Conservation (phyloP, 1,140 invertebrate species). For the Zaprionus capensis region DNA sequence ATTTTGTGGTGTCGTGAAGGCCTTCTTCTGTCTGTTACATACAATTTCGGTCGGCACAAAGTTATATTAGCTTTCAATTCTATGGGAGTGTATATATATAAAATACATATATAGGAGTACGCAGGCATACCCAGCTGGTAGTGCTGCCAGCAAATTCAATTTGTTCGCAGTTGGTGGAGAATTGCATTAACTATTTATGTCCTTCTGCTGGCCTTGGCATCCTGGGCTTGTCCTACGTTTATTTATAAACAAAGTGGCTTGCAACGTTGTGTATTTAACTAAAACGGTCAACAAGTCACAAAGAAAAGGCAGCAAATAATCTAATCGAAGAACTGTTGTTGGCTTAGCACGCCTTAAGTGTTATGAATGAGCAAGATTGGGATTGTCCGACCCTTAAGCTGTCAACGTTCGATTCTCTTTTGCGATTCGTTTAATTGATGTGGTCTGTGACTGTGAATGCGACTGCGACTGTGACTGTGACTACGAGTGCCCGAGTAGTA, state of each 20-base stretch:
- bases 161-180: not conserved
- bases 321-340: slow-evolving; percentile 7
- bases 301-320: slow-evolving; percentile 7
- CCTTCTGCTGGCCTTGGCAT: not conserved
- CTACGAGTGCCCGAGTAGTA: slow-evolving; percentile 6
- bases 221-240: not conserved
- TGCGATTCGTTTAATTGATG: slow-evolving; percentile 22
- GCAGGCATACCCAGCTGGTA: not conserved
- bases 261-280: not conserved
- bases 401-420: slow-evolving; percentile 29
- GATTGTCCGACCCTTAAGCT: slow-evolving; percentile 21
- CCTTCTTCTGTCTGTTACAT: too few relatives aligned
- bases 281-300: not conserved
- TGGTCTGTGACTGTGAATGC: not conserved
- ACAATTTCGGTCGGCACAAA: too few relatives aligned
- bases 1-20: too few relatives aligned
- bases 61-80: too few relatives aligned
- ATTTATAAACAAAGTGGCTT: slow-evolving; percentile 5
- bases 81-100: too few relatives aligned
- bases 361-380: slow-evolving; percentile 28
- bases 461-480: not conserved
- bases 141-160: not conserved
- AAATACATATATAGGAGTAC: not conserved
- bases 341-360: slow-evolving; percentile 22
- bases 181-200: slow-evolving; percentile 12